Evolutionary conservation across 1,140 invertebrate genomes (phyloP), one percentile per base, ranked within the genome.

Genomic region (Drosophila rufa): DNA sequence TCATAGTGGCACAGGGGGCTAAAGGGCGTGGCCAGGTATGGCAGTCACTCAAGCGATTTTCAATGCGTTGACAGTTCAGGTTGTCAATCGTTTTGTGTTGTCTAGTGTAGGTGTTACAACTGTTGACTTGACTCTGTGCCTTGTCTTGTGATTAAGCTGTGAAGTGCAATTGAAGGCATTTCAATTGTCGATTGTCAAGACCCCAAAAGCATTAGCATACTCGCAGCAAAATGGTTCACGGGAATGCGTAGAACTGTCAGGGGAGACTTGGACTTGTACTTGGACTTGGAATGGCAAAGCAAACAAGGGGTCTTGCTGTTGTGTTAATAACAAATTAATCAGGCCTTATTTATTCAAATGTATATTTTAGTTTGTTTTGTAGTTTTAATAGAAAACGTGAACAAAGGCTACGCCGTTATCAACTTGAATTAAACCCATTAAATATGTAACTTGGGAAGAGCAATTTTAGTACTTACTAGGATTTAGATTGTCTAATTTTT

Each of bases 31-130:
- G 67, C 58, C 50, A 19, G 19, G n/a, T 22, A 33, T 59, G 77
- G 71, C 66, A 84, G 65, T 85, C 77, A 83, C 77, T 85, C 71
- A 83, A 80, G 47, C 50, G 73, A 80, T 82, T 89, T 87, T 73
- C 62, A 86, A 86, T 79, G 82, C 83, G 83, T 86, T 86, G 83
- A 86, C 83, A 86, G 83, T 82, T 83, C 85, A 67, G 80, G 55
- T 51, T 89, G 83, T 86, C 83, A 89, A 86, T 86, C 80, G 83
- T 73, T 82, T 87, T 87, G 80, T 81, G 64, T 78, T 45, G 40
- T 46, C 46, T 47, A 62, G 74, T 62, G 82, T 86, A 77, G 83
- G 83, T 89, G 83, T 89, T 86, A 48, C 64, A 80, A 66, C 59
- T 62, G 74, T 40, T 62, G 56, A 80, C 64, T 77, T 68, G 67